These are phyloP conservation scores for Leptinotarsa undecemlineata DNA, from an alignment of 1,140 invertebrate species.

Conservation along the genomic window DNA sequence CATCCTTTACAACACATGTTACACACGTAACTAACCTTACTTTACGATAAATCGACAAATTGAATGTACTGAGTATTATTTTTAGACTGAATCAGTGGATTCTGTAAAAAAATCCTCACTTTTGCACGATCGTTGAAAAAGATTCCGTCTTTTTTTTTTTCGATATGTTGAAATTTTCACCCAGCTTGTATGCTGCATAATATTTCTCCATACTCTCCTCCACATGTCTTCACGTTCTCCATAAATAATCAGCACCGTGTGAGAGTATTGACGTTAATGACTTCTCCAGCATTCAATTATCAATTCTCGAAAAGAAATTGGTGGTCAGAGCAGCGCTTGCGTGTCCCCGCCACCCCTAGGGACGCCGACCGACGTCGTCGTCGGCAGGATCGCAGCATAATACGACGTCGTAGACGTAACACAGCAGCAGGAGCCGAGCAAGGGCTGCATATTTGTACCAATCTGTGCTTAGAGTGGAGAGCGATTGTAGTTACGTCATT, in stretches of 20 bases:
- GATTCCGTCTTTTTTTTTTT: too few relatives aligned
- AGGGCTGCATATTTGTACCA: conserved; percentile 49
- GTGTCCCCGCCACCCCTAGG: not conserved
- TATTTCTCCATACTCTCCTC: too few relatives aligned
- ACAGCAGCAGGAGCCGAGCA: conserved; percentile 26
- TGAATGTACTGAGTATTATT: too few relatives aligned
- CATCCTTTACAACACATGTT: too few relatives aligned
- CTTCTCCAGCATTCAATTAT: not conserved
- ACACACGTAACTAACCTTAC: too few relatives aligned
- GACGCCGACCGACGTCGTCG: not conserved
- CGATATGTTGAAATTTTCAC: too few relatives aligned
- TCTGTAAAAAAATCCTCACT: too few relatives aligned
- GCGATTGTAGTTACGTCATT: conserved; percentile 58
- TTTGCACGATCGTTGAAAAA: too few relatives aligned
- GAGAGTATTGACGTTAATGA: not conserved
- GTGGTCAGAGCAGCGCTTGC: not conserved
- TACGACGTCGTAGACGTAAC: not conserved
- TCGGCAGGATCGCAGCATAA: not conserved
- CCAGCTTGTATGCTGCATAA: too few relatives aligned
- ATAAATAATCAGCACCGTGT: not conserved
- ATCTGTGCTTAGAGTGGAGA: conserved; percentile 53
- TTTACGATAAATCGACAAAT: too few relatives aligned
- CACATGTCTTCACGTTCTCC: too few relatives aligned
- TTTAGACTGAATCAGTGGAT: too few relatives aligned
- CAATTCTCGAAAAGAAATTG: not conserved